Percentiles rank a stretch among this genome's conserved stretches.
Conservation (phyloP, 2,797 vertebrate genomes). For the Sarcoramphus papa region DNA sequence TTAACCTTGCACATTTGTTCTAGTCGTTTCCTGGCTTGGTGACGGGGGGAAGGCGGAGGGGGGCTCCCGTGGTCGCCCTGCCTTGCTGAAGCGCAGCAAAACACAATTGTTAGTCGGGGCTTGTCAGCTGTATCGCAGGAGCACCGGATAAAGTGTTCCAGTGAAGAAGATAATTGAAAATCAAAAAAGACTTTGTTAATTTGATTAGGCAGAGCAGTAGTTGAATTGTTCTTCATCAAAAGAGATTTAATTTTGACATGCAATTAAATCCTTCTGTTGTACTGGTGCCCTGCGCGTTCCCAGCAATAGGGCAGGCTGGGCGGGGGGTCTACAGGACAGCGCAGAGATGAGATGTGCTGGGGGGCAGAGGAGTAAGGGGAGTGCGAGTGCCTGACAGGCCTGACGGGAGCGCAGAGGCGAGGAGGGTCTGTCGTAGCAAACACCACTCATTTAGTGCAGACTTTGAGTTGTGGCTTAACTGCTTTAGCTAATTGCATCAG, state of each 20-base stretch:
- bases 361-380: not conserved
- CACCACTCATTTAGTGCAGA: rapidly evolving
- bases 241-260: slow-evolving; percentile 89
- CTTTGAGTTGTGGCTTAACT: not conserved
- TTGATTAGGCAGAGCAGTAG: slow-evolving; percentile 85
- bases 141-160: slow-evolving; percentile 74
- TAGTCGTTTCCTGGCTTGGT: not conserved
- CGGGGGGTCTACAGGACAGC: not conserved
- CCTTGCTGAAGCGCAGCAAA: not conserved
- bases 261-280: slow-evolving; percentile 84
- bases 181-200: slow-evolving; percentile 93
- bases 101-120: slow-evolving; percentile 34
- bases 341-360: not conserved
- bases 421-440: not conserved
- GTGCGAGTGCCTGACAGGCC: rapidly evolving
- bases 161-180: slow-evolving; percentile 88
- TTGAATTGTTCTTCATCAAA: slow-evolving; percentile 88
- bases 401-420: rapidly evolving
- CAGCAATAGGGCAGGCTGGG: not conserved
- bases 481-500: not conserved
- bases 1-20: not conserved
- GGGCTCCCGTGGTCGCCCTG: not conserved
- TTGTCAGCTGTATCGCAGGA: slow-evolving; percentile 58
- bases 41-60: not conserved
- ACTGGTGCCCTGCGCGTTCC: slow-evolving; percentile 66